These are phyloP conservation scores for Graphium colonna DNA, from an alignment of 2,888 invertebrate genomes.

Conservation along the genomic window DNA sequence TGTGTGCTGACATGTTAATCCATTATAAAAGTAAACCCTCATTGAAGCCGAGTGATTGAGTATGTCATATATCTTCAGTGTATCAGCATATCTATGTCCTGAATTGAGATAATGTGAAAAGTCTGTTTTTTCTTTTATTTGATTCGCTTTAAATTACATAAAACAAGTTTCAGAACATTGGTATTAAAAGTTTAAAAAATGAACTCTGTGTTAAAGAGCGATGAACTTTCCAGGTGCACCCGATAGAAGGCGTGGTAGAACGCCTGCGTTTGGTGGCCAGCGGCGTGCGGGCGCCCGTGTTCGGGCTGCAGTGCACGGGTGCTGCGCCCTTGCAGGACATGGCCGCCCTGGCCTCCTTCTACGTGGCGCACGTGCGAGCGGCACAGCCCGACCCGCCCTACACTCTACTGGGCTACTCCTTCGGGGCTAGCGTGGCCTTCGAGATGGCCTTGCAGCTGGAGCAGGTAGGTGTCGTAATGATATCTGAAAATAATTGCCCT, in stretches of 20 bases:
- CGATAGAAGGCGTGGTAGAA: conserved; percentile 92
- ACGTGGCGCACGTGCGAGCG: conserved; percentile 85
- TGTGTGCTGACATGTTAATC: no score
- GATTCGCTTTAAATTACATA: no score
- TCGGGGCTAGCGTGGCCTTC: conserved; percentile 95
- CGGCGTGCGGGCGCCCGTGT: conserved; percentile 87
- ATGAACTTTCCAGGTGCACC: conserved; percentile 78
- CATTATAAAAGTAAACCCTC: no score
- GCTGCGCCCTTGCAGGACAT: conserved; percentile 87
- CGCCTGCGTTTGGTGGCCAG: conserved; percentile 86
- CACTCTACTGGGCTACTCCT: conserved; percentile 95
- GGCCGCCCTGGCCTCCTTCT: conserved; percentile 85
- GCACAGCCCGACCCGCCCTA: conserved; percentile 92
- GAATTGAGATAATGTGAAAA: no score
- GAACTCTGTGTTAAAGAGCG: no score
- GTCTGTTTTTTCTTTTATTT: no score
- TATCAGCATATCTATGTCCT: no score
- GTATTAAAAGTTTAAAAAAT: no score
- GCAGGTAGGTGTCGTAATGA: conserved; percentile 50
- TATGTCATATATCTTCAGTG: no score
- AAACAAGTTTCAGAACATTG: no score
- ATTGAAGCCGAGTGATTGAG: no score
- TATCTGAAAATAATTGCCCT: no score
- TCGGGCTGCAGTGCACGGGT: conserved; percentile 93
- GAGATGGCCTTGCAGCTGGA: conserved; percentile 96